Evolutionary conservation across 1,140 invertebrate genomes (phyloP), one percentile per base, ranked within the genome.

Genomic region (Xylocopa sonorina): DNA sequence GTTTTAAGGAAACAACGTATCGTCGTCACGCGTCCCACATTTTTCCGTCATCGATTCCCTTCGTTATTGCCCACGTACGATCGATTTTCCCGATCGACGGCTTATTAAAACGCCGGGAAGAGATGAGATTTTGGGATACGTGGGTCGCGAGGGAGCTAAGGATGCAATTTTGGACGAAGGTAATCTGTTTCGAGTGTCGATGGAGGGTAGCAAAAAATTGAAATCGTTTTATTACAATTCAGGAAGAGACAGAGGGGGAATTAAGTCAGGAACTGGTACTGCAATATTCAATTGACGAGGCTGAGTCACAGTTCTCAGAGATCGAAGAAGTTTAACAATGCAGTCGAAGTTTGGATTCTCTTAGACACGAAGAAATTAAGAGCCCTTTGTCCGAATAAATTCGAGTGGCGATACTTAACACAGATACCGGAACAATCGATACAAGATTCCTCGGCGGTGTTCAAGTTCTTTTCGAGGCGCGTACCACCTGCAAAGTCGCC

Each of bases 1-100:
- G n/a, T 80, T 80, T 66, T n/a, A n/a, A 21, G 41, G 48, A 63
- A 64, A 75, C 67, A 50, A 32, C 24, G 53, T 27, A 24, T 62
- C 62, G 21, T 29, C 51, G n/a, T n/a, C n/a, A n/a, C n/a, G 14
- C 29, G 81, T 12, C 29, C 63, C 16, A 84, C n/a, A 83, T 84
- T 74, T 78, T 21, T 43, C n/a, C 50, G 32, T 0, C 60, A 16
- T 34, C 73, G 50, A 29, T 64, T 32, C 4, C 6, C 24, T 1
- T 10, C 43, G 21, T 27, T 29, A 27, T 55, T 41, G 16, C 3
- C 21, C 6, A n/a, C 12, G 34, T 43, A 27, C 24, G n/a, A 29
- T 27, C 24, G 58, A 74, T 63, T 64, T 51, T 51, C 12, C 24
- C 34, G 6, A 50, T 29, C 10, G 46, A 7, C 3, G 41, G 16